A percentile compares a stretch with the other conserved stretches of the same genome.
phyloP scores from a whole-genome alignment of 1,140 invertebrate genomes.

The Probaryconus sp. region DNA sequence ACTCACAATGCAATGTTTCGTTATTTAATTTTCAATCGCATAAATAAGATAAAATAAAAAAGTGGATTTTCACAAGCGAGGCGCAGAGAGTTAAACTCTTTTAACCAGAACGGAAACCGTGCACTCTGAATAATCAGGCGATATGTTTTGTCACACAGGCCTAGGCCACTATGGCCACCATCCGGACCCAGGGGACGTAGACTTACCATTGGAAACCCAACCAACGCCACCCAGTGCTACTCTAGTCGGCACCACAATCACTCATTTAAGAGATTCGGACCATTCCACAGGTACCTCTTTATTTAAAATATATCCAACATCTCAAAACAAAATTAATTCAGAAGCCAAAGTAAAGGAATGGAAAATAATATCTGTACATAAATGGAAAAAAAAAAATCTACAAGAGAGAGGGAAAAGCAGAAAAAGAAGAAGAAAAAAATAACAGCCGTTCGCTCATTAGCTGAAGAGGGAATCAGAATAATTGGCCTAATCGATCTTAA shows the following conservation, averaged over 20 bases:
- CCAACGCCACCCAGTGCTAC: constrained; percentile 79
- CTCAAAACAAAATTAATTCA: background rate
- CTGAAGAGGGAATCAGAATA: constrained; percentile 75
- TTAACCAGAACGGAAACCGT: constrained; percentile 66
- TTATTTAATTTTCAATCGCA: no score
- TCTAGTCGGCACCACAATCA: constrained; percentile 77
- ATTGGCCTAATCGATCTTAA: constrained; percentile 78
- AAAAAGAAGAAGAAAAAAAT: constrained; percentile 46
- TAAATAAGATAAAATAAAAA: background rate
- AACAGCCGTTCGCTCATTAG: constrained; percentile 69
- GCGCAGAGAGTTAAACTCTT: constrained; percentile 63
- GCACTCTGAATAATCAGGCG: constrained; percentile 77
- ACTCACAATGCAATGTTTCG: no score
- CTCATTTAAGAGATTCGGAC: constrained; percentile 75
- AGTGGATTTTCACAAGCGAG: constrained; percentile 60
- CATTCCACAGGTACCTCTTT: constrained; percentile 77
- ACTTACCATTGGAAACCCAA: constrained; percentile 76
- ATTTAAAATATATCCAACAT: background rate
- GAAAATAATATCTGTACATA: no score
- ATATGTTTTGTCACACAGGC: constrained; percentile 78
- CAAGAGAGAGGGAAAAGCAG: background rate
- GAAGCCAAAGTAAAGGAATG: no score
- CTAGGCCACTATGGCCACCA: constrained; percentile 77
- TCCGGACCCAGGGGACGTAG: constrained; percentile 77
- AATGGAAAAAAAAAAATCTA: constrained; percentile 2